Evolutionary conservation across 2,113 vertebrate genomes (phyloP).

Genomic region (Delphinapterus leucas): DNA sequence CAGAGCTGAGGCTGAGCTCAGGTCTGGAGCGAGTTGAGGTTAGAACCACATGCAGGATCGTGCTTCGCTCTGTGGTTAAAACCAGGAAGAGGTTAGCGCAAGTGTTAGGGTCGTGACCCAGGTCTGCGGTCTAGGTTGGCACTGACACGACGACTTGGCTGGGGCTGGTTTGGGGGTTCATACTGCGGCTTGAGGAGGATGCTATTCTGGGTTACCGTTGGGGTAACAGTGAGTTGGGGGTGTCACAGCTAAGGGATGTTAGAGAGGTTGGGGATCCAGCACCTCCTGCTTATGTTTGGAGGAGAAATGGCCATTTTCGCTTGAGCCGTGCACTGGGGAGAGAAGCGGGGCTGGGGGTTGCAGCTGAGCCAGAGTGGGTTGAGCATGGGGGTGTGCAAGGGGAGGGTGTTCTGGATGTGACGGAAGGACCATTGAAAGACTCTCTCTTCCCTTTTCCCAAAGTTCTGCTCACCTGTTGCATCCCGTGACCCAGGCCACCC

Average conservation of each 20-base stretch:
- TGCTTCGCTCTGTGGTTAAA: neutral
- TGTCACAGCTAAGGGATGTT: neutral
- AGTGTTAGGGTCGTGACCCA: neutral
- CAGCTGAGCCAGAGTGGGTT: neutral
- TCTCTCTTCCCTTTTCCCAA: neutral
- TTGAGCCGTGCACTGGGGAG: neutral
- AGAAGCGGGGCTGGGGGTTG: neutral
- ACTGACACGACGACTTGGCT: neutral
- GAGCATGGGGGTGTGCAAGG: neutral
- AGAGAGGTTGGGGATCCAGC: neutral
- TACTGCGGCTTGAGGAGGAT: too few species aligned
- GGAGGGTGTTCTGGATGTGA: neutral
- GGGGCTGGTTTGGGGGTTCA: neutral
- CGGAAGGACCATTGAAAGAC: neutral
- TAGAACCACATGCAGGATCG: neutral
- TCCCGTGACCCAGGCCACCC: neutral
- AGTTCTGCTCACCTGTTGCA: neutral
- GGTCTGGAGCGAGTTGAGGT: neutral
- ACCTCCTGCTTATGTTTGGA: neutral
- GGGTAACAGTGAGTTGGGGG: neutral
- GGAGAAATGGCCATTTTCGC: neutral
- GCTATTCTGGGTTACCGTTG: neutral
- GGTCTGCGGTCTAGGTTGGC: neutral
- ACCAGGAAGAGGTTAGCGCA: neutral
- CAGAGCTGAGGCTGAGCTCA: neutral